Evolutionary conservation across 2,888 invertebrate genomes (phyloP), one percentile per base, ranked within the genome.

Genomic region (Hermaeophaga mercurialis): DNA sequence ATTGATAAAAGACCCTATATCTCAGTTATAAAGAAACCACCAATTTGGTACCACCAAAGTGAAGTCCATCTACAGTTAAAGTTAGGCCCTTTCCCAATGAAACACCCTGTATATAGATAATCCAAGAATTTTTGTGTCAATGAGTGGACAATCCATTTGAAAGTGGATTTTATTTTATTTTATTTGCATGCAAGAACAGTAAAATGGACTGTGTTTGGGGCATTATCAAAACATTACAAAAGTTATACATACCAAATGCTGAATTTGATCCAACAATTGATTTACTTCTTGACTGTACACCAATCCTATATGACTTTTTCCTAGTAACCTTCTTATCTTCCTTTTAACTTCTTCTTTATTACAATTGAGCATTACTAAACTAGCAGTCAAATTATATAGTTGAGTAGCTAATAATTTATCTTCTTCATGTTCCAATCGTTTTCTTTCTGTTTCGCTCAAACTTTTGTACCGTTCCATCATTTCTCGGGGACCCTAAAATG

Each of bases 381-480:
- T 96, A 1, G 95, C 96, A 0, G 96, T 94, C 64, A 98, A 80
- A 80, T 99, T 99, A 76, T 97, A 98, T 33, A 99, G 80, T 80
- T 98, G 90, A 1, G 96, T 96, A 2, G 97, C 94, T 46, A 99
- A 79, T 28, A 99, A 80, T 54, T 96, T 84, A 77, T 99, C 99
- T 75, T 99, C 99, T 73, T 99, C 99, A 69, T 97, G 94, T 72
- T 99, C 99, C 34, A 99, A 80, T 3, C 98, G 85, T 78, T 98
- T 97, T 50, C 92, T 82, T 72, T 95, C 94, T 17, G 92, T 93
- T 47, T 95, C 95, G 72, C 95, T 94, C 54, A 97, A 80, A 50
- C 90, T 88, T 73, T 93, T 94, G 79, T 97, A 97, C 66, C 96
- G 86, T 72, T 97, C 97, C 94, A 98, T 96, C 97, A 98, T 97